These are phyloP conservation scores for Gryllus longicercus DNA, from an alignment of 2,888 invertebrate species.

Conservation along the genomic window DNA sequence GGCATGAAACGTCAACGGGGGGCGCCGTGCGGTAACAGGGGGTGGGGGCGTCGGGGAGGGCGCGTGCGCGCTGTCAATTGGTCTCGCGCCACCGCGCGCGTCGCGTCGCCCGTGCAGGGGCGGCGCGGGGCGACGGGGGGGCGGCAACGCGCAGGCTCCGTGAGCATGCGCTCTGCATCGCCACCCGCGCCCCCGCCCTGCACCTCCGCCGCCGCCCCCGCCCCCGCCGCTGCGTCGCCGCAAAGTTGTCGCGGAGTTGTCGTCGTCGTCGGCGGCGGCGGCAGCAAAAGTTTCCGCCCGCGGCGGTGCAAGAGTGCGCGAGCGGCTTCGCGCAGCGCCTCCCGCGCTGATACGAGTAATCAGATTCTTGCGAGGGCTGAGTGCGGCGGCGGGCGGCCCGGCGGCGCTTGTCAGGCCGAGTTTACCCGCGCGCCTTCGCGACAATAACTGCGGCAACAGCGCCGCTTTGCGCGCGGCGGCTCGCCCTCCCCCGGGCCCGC, in stretches of 20 bases:
- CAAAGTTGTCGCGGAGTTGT: background rate
- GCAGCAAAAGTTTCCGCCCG: background rate
- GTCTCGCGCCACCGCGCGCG: background rate
- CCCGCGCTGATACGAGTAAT: background rate
- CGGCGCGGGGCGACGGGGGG: too few relatives aligned
- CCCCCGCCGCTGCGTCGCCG: too few relatives aligned
- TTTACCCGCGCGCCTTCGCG: background rate
- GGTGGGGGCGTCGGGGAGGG: background rate
- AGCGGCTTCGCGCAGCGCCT: background rate
- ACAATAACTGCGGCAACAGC: background rate
- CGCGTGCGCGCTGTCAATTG: background rate
- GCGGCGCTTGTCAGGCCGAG: background rate
- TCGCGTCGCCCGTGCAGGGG: too few relatives aligned
- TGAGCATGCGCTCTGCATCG: too few relatives aligned
- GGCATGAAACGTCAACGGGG: background rate
- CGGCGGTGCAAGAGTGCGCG: too few relatives aligned
- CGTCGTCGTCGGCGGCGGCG: background rate
- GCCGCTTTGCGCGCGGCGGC: background rate
- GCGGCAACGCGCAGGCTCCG: too few relatives aligned
- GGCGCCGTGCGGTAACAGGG: background rate
- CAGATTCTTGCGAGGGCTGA: constrained; percentile 5
- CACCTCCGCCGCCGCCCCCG: too few relatives aligned
- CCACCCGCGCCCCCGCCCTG: too few relatives aligned
- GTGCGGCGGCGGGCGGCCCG: background rate
- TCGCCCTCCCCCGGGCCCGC: too few relatives aligned